Percentiles rank a stretch among this genome's conserved stretches.
phyloP scores from a whole-genome alignment of 2,797 vertebrate species.

The Perodicticus potto region DNA sequence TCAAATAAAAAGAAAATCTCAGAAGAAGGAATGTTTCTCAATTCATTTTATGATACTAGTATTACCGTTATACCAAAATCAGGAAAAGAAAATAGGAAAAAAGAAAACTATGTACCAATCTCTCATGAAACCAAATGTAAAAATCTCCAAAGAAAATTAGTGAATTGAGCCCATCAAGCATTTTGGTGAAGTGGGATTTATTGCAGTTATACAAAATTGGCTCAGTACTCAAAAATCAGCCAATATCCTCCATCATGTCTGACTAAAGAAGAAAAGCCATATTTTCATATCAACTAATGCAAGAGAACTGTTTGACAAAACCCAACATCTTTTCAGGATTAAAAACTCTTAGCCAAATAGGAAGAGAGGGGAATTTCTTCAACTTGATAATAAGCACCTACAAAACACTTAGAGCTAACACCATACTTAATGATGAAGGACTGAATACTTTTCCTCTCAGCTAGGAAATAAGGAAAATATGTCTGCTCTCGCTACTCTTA shows the following conservation, averaged over 20 bases:
- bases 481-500: neutral
- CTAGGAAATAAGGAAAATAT: neutral
- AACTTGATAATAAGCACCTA: neutral
- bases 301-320: slow-evolving; percentile 40
- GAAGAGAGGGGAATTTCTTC: slow-evolving; percentile 6
- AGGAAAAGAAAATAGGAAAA: neutral
- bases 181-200: neutral
- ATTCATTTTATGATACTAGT: neutral
- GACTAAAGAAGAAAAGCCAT: neutral
- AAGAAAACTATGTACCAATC: neutral
- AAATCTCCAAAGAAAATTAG: neutral
- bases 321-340: neutral
- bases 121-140: neutral
- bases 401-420: neutral
- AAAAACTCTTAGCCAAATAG: neutral
- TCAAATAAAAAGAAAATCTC: neutral
- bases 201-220: neutral
- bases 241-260: neutral
- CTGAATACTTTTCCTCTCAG: neutral
- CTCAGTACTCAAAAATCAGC: neutral
- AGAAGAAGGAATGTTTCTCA: neutral
- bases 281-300: neutral
- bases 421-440: neutral
- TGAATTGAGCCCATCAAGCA: neutral
- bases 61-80: neutral